These are phyloP conservation scores for Apamea anceps DNA, from an alignment of 2,888 invertebrate genomes.

Conservation along the genomic window DNA sequence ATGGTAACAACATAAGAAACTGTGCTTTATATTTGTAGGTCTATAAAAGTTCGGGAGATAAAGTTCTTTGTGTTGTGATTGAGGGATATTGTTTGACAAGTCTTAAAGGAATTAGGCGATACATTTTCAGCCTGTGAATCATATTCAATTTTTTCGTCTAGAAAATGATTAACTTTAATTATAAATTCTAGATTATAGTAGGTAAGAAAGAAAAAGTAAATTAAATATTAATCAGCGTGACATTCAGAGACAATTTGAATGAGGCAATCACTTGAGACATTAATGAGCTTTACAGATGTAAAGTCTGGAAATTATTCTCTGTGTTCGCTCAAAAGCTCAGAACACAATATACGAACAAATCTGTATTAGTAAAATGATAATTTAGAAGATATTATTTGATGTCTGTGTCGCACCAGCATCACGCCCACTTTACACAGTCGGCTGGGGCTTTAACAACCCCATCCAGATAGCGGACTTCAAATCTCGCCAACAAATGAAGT, in stretches of 20 bases:
- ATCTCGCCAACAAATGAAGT: conserved; percentile 71
- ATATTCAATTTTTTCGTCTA: not conserved
- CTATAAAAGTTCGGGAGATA: conserved; percentile 45
- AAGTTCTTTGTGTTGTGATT: conserved; percentile 43
- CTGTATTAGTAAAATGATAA: conserved; percentile 57
- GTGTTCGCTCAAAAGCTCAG: conserved; percentile 19
- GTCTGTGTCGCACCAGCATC: conserved; percentile 43
- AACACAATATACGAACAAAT: conserved; percentile 42
- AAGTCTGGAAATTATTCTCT: conserved; percentile 17
- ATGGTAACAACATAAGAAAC: conserved; percentile 41
- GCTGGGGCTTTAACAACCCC: conserved; percentile 51
- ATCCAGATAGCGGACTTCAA: conserved; percentile 69
- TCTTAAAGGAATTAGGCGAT: conserved; percentile 1
- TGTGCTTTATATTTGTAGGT: conserved; percentile 39
- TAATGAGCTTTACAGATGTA: conserved; percentile 41
- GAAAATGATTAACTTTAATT: not conserved
- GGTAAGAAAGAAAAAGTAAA: not conserved
- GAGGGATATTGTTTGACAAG: conserved; percentile 25
- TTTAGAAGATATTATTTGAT: conserved; percentile 64
- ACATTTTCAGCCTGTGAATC: not conserved
- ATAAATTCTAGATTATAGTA: not conserved
- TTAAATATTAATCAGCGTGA: conserved; percentile 39
- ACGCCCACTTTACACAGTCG: conserved; percentile 41
- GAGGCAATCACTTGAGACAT: conserved; percentile 9
- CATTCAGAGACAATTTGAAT: conserved; percentile 24